Evolutionary conservation across 2,888 invertebrate species (phyloP), one percentile per base, ranked within the genome.

Genomic region (Nycteola revayana): DNA sequence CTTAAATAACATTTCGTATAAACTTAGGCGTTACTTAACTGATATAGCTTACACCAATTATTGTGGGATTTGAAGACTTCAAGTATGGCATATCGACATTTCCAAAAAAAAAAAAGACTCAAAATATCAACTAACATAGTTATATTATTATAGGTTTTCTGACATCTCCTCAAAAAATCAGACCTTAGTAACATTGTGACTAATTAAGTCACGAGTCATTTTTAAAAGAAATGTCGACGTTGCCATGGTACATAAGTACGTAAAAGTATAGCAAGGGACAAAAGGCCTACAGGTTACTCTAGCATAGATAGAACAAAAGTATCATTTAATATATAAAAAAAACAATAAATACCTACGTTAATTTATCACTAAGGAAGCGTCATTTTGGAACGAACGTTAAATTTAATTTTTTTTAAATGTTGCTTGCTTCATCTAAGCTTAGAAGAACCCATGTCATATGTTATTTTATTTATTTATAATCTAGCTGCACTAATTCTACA

Each of bases 21-120:
- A 84, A 83, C 85, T 85, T 86, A 86, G 83, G 84, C 84, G 75
- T 78, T 82, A 82, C 77, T 84, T 85, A 85, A 79, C 72, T 75
- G 71, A 73, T 83, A 81, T 56, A 77, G 73, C 75, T 83, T 82
- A 82, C 64, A 79, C 68, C 68, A 57, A 75, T 65, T 59, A 60
- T 60, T 62, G 67, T 62, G 61, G 59, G 41, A 52, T 37, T n/a
- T 35, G 45, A 54, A 49, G 38, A 55, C 33, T 47, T 48, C n/a
- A 51, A 46, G 54, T 60, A 45, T 39, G 36, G 46, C 36, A 32
- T 31, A 44, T 38, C 30, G 14, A 14, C 14, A 14, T 14, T 14
- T 14, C 14, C 5, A 2, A 3, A 5, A 14, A 14, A 14, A 14
- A 5, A 14, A 14, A 14, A 14, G 14, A 14, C 5, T 14, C 14